phyloP scores from a whole-genome alignment of 2,888 invertebrate genomes.

The Corythucha ciliata region DNA sequence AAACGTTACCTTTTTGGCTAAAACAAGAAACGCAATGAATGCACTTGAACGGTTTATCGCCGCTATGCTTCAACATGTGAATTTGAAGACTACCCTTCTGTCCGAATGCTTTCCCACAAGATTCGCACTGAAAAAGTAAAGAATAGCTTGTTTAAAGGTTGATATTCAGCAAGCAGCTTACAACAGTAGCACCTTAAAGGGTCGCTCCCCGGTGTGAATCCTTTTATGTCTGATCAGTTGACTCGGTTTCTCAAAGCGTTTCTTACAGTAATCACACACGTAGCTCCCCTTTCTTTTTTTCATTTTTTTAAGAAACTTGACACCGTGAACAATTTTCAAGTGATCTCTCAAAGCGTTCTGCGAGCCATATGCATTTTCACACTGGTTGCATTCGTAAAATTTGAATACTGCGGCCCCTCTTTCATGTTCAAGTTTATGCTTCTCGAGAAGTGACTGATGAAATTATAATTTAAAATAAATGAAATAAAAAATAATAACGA shows the following conservation, averaged over 20 bases:
- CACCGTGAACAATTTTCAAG: conserved; percentile 49
- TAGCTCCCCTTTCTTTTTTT: conserved; percentile 23
- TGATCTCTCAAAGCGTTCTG: conserved; percentile 47
- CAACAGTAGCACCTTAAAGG: conserved; percentile 40
- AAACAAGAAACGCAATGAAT: conserved; percentile 47
- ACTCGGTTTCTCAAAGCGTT: conserved; percentile 53
- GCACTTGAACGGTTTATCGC: conserved; percentile 49
- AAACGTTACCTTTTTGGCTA: conserved; percentile 46
- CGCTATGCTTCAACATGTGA: conserved; percentile 49
- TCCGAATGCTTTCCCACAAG: conserved; percentile 51
- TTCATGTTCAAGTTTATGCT: no score
- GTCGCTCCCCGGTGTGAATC: conserved; percentile 58
- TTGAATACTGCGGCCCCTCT: no score
- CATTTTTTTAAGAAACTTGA: conserved; percentile 37
- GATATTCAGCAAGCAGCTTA: neutral
- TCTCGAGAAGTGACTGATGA: no score
- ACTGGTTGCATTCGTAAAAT: no score
- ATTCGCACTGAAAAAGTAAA: conserved; percentile 30
- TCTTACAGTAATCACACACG: conserved; percentile 46
- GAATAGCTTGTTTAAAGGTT: neutral
- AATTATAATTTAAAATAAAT: no score
- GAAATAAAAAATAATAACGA: no score
- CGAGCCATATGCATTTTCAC: no score
- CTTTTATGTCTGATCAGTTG: conserved; percentile 54
- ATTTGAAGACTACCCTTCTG: conserved; percentile 51